phyloP scores from a whole-genome alignment of 2,888 invertebrate species.

The Timema cristinae region DNA sequence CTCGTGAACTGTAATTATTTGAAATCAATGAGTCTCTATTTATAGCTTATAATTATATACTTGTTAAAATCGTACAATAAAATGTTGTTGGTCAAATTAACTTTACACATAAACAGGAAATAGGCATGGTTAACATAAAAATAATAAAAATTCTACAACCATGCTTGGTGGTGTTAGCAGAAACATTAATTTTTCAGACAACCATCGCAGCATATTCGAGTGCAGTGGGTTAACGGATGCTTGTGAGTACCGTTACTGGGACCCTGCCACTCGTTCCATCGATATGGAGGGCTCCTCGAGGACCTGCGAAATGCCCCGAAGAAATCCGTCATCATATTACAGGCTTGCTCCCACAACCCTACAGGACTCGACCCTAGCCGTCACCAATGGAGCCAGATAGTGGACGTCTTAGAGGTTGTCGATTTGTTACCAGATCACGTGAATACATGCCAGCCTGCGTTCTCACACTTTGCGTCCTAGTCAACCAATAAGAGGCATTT shows the following conservation, averaged over 20 bases:
- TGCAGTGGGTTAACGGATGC: constrained; percentile 77
- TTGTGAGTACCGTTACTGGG: constrained; percentile 91
- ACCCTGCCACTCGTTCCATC: constrained; percentile 62
- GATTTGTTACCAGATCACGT: too few species aligned
- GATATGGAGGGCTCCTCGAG: constrained; percentile 63
- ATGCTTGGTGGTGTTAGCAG: not conserved
- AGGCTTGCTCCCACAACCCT: constrained; percentile 97
- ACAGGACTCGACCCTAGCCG: constrained; percentile 93
- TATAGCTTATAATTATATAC: too few species aligned
- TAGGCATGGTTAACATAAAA: too few species aligned
- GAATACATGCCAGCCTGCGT: too few species aligned
- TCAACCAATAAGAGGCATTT: too few species aligned
- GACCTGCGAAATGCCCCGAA: constrained; percentile 53
- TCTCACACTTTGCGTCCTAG: too few species aligned
- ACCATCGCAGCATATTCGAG: constrained; percentile 82
- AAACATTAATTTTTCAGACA: constrained; percentile 59
- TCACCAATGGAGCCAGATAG: constrained; percentile 89
- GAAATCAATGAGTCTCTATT: too few species aligned
- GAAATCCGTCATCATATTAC: constrained; percentile 70
- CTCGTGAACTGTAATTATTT: too few species aligned
- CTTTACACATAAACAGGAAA: too few species aligned
- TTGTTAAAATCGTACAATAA: too few species aligned
- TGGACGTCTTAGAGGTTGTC: constrained; percentile 55
- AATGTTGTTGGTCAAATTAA: too few species aligned
- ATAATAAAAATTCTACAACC: not conserved